These are phyloP conservation scores for Amphipoea oculea DNA, from an alignment of 2,888 invertebrate genomes.

Conservation along the genomic window DNA sequence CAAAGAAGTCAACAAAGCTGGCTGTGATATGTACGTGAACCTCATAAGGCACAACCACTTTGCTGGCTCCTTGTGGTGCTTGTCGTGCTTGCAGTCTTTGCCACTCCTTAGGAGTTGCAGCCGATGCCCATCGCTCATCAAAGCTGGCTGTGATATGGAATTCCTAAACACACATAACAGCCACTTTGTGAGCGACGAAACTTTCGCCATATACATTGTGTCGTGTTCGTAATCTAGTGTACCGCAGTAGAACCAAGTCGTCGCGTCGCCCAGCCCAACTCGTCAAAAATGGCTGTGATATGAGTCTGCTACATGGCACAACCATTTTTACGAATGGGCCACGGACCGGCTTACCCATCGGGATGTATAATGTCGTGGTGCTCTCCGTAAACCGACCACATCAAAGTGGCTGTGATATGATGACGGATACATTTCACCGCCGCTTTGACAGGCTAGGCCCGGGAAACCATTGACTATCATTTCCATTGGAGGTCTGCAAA, in stretches of 20 bases:
- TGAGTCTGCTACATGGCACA: conserved; percentile 93
- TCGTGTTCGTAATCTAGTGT: background rate
- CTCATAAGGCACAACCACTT: conserved; percentile 96
- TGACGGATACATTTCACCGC: conserved; percentile 94
- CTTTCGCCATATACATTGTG: conserved; percentile 15
- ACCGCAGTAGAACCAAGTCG: conserved; percentile 35
- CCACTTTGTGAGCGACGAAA: conserved; percentile 96
- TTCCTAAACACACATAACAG: conserved; percentile 93
- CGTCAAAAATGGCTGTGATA: conserved; percentile 99
- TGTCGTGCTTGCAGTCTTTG: conserved; percentile 7
- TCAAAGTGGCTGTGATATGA: conserved; percentile 99
- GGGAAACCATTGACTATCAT: conserved; percentile 75
- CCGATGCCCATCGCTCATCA: conserved; percentile 94
- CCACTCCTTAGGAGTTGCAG: conserved; percentile 7
- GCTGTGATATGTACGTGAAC: conserved; percentile 97
- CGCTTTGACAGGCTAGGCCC: conserved; percentile 95
- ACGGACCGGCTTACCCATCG: conserved; percentile 69
- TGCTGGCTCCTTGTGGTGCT: conserved; percentile 89
- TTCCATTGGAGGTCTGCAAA: conserved; percentile 20
- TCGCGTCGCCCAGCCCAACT: conserved; percentile 92
- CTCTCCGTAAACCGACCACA: conserved; percentile 93
- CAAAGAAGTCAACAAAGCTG: conserved; percentile 92
- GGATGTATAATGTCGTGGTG: conserved; percentile 52
- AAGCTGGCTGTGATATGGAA: conserved; percentile 99
- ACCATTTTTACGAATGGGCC: conserved; percentile 94